These are phyloP conservation scores for Aethina tumida DNA, from an alignment of 1,140 invertebrate species.

Conservation along the genomic window DNA sequence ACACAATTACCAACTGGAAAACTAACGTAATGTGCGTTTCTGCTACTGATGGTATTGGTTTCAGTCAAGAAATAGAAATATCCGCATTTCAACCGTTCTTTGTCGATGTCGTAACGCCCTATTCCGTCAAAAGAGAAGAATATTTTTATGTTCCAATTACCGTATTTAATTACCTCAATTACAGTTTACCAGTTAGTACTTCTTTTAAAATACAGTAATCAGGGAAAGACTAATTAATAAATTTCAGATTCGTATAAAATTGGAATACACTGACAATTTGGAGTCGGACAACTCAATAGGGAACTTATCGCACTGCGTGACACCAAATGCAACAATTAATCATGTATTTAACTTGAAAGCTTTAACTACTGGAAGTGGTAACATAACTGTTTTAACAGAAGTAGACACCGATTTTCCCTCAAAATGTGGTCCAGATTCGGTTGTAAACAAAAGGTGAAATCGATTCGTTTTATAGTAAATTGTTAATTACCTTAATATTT, in stretches of 20 bases:
- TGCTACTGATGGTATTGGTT: slow-evolving; percentile 49
- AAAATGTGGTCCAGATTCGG: slow-evolving; percentile 40
- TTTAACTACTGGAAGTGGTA: slow-evolving; percentile 43
- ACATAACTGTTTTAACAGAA: slow-evolving; percentile 49
- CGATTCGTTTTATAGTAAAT: too few relatives aligned
- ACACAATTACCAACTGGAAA: slow-evolving; percentile 67
- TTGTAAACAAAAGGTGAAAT: slow-evolving; percentile 39
- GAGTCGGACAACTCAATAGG: slow-evolving; percentile 24
- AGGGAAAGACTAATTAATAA: not conserved
- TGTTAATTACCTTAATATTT: slow-evolving; percentile 4
- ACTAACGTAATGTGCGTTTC: slow-evolving; percentile 59
- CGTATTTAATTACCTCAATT: slow-evolving; percentile 62
- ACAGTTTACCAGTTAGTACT: slow-evolving; percentile 48
- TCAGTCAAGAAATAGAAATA: slow-evolving; percentile 45
- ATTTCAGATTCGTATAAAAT: slow-evolving; percentile 41
- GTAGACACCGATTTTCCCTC: slow-evolving; percentile 38
- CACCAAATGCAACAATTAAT: slow-evolving; percentile 36
- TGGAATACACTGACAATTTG: slow-evolving; percentile 39
- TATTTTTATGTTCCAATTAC: slow-evolving; percentile 55
- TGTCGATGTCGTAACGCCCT: slow-evolving; percentile 57
- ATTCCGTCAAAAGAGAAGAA: slow-evolving; percentile 60
- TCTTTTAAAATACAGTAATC: slow-evolving; percentile 8
- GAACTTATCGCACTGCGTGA: slow-evolving; percentile 35
- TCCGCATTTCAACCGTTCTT: slow-evolving; percentile 66
- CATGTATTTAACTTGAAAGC: slow-evolving; percentile 43